phyloP scores from a whole-genome alignment of 2,888 invertebrate genomes.

The Athalia cordata region DNA sequence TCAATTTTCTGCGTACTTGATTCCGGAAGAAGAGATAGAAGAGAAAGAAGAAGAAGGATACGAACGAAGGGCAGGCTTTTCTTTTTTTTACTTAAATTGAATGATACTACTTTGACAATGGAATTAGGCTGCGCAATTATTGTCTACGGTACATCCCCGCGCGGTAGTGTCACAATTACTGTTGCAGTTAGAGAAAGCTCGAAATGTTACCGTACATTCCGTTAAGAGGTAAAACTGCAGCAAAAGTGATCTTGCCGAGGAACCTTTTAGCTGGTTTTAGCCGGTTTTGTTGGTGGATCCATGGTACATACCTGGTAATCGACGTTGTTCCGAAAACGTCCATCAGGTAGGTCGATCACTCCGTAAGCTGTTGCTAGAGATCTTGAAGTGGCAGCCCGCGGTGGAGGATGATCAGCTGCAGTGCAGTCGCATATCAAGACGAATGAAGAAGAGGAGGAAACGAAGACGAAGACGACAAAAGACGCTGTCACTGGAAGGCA shows the following conservation, averaged over 20 bases:
- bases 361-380: background rate
- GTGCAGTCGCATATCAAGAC: background rate
- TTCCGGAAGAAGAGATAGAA: too few relatives aligned
- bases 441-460: background rate
- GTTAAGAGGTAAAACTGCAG: conserved; percentile 7
- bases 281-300: conserved; percentile 3
- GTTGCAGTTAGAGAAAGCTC: conserved; percentile 14
- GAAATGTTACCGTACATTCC: conserved; percentile 7
- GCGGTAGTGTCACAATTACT: background rate
- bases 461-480: conserved; percentile 14
- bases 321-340: conserved; percentile 44
- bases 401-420: background rate
- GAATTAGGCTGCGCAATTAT: background rate
- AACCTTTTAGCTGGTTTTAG: conserved; percentile 33
- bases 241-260: background rate
- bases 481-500: conserved; percentile 43
- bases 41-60: too few relatives aligned
- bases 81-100: too few relatives aligned
- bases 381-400: background rate
- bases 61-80: too few relatives aligned
- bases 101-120: background rate
- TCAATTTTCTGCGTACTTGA: too few relatives aligned
- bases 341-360: conserved; percentile 30
- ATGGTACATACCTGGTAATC: conserved; percentile 32
- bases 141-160: background rate